Percentiles rank a stretch among this genome's conserved stretches.
These are phyloP conservation scores for Istiophorus platypterus DNA, from an alignment of 2,113 vertebrate genomes.

Conservation along the genomic window DNA sequence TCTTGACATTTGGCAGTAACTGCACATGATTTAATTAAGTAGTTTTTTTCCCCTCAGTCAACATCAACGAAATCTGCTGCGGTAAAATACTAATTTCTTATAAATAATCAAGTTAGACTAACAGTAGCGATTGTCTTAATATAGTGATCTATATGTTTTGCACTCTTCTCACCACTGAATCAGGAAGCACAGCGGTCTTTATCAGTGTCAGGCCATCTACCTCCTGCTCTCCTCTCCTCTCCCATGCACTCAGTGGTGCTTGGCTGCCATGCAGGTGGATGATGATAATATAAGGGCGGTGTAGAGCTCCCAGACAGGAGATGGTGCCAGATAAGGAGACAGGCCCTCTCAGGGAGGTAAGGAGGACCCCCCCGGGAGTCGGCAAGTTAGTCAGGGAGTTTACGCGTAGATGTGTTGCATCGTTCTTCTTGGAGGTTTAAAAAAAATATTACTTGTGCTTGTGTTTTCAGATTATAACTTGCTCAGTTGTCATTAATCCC, in stretches of 20 bases:
- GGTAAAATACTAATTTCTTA: neutral
- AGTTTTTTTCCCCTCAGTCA: neutral
- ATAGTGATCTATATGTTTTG: neutral
- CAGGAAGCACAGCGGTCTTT: constrained; percentile 59
- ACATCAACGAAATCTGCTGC: neutral
- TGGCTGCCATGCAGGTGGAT: constrained; percentile 83
- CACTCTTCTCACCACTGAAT: constrained; percentile 11
- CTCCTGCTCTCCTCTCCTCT: constrained; percentile 58
- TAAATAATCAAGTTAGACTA: constrained; percentile 6
- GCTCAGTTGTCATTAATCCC: neutral
- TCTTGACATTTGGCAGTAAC: neutral
- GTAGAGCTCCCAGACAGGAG: constrained; percentile 80
- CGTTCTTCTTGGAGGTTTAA: neutral
- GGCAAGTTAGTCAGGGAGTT: neutral
- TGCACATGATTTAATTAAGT: neutral
- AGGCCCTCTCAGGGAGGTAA: constrained; percentile 68
- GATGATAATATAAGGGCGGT: constrained; percentile 82
- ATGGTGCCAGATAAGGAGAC: constrained; percentile 86
- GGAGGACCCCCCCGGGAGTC: constrained; percentile 47
- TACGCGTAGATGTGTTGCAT: neutral
- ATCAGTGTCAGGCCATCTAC: constrained; percentile 77
- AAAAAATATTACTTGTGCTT: neutral
- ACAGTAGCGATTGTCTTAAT: neutral
- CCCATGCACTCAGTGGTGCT: constrained; percentile 68
- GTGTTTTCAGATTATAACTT: neutral